Evolutionary conservation across 2,113 vertebrate genomes (phyloP), one percentile per base, ranked within the genome.

Genomic region (Gnathonemus longibarbis): DNA sequence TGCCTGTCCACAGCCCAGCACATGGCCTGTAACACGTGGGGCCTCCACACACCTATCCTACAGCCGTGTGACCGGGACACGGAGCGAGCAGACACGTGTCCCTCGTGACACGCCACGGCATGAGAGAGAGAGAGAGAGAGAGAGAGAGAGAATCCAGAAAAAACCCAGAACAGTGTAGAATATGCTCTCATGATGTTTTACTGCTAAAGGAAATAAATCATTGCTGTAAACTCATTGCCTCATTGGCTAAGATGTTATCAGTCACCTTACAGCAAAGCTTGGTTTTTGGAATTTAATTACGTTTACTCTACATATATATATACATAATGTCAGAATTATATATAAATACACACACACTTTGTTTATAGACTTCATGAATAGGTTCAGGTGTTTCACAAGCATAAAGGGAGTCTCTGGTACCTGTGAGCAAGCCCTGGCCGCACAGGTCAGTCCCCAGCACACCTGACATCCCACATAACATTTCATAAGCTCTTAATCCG

Each of bases 401-500:
- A 0, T 15, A 31, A 35, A 35, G 13, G n/a, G 74, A 15, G 35
- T 80, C 83, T 17, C 83, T n/a, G 83, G 83, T 85, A n/a, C 4
- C 35, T 9, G 9, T 85, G 9, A 45, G 83, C 46, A 17, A 27
- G 10, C 49, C 42, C 83, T 46, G 46, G 9, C 83, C 2, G 46
- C 6, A n/a, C 10, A 15, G 83, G 83, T n/a, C 83, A n/a, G 46
- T 45, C 17, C 46, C 42, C 83, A 49, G 46, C 45, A 46, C 9
- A n/a, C 46, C 83, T n/a, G 83, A 85, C 45, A 49, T 48, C 46
- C 83, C 42, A 49, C 24, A 49, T 46, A 49, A 85, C 42, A 85
- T 48, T 85, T 11, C 10, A 46, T 85, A 85, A 85, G 42, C 83
- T 85, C 42, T 85, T 85, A 85, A 85, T 85, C 83, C 42, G 83